A percentile compares a stretch with the other conserved stretches of the same genome.
Conservation (phyloP, 2,113 vertebrate species). For the Festucalex cinctus region DNA sequence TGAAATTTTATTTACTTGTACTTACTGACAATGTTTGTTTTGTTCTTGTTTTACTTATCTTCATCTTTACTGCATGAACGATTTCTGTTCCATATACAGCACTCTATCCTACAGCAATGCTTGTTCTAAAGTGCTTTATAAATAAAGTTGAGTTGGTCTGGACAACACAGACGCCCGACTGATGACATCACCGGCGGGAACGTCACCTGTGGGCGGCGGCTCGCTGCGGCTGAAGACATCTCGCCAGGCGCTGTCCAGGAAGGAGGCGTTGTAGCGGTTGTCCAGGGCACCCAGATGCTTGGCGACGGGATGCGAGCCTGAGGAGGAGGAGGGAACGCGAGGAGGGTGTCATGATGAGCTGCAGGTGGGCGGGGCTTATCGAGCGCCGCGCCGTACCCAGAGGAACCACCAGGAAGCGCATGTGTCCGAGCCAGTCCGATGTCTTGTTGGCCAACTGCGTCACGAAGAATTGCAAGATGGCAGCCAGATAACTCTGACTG, state of each 20-base stretch:
- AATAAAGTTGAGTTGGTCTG: too few relatives aligned
- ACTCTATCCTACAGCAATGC: too few relatives aligned
- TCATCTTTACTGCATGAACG: too few relatives aligned
- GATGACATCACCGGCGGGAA: background rate
- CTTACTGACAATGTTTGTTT: too few relatives aligned
- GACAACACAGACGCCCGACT: background rate
- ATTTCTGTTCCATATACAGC: too few relatives aligned
- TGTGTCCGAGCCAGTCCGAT: constrained; percentile 86
- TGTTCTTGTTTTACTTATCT: too few relatives aligned
- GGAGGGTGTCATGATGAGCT: background rate
- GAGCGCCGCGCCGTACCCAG: constrained; percentile 70
- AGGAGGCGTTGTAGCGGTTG: constrained; percentile 80
- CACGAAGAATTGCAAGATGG: constrained; percentile 87
- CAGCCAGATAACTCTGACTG: constrained; percentile 81
- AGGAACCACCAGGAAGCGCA: constrained; percentile 86
- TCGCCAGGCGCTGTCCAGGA: constrained; percentile 82
- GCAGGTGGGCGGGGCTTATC: too few relatives aligned
- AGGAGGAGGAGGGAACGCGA: background rate
- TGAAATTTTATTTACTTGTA: too few relatives aligned
- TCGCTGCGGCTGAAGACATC: constrained; percentile 83
- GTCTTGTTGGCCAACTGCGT: constrained; percentile 86
- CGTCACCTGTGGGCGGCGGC: constrained; percentile 76
- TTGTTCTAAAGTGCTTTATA: too few relatives aligned
- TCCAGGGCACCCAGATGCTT: constrained; percentile 85
- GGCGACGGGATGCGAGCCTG: constrained; percentile 86